Base-by-base conservation (phyloP, 2,797 vertebrate species). In the Gouania willdenowi region DNA sequence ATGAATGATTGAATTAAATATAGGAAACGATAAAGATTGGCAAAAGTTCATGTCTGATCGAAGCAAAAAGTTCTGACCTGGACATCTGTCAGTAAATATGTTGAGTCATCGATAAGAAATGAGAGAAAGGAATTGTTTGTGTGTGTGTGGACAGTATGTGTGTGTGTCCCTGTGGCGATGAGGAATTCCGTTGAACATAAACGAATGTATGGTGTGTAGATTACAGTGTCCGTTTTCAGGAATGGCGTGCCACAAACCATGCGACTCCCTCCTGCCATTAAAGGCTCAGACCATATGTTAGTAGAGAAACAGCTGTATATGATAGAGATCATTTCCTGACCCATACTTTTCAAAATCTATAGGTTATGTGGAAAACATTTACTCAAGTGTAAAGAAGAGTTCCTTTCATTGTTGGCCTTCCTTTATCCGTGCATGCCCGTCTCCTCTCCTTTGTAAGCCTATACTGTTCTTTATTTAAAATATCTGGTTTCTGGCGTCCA, bases 251-350 rank as follows among this genome's bases (percentile, higher is more conserved):
- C 19, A 17, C 15, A n/a, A 32, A 53, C 48, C 50, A 52, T 8
- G 5, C 52, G 27, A 51, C 24, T 8, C 38, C 39, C 28, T 8
- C 2, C 3, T 1, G 3, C n/a, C n/a, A n/a, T n/a, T n/a, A n/a
- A n/a, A n/a, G n/a, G n/a, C n/a, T n/a, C n/a, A n/a, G n/a, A n/a
- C n/a, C n/a, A n/a, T n/a, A n/a, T n/a, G n/a, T n/a, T n/a, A n/a
- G n/a, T n/a, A n/a, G n/a, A n/a, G 26, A 28, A 19, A 31, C 28
- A 22, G 38, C 39, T 51, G 39, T 42, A 46, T 57, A 51, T 24
- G 12, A 19, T 32, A 26, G 44, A 10, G 21, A 38, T 16, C 5
- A 15, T 57, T 54, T 68, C 26, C 36, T 24, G 32, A 24, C 20
- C 5, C 13, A 41, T 29, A 20, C 12, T 14, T 41, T 26, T 18